Evolutionary conservation across 2,888 invertebrate genomes (phyloP).

Genomic region (Philereme vetulata): DNA sequence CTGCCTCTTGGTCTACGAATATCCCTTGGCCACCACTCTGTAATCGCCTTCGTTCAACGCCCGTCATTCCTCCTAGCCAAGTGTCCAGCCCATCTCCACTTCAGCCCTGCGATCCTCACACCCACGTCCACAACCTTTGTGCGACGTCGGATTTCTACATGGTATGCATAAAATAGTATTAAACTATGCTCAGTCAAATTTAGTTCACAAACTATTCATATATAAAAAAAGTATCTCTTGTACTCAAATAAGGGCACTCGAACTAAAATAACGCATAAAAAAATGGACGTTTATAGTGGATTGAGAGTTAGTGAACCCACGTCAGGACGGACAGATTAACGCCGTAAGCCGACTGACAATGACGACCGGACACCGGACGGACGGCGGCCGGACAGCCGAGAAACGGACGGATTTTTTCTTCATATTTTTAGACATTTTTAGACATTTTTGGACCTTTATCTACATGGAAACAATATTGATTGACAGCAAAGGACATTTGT

Average conservation of each 20-base stretch:
- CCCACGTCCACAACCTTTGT: too few species aligned
- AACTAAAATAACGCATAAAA: slow-evolving; percentile 24
- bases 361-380: slow-evolving; percentile 34
- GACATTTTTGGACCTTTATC: slow-evolving; percentile 21
- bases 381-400: slow-evolving; percentile 10
- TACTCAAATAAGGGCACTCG: slow-evolving; percentile 7
- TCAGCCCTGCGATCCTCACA: too few species aligned
- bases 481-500: slow-evolving; percentile 4
- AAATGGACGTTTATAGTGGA: slow-evolving; percentile 21
- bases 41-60: too few species aligned
- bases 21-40: too few species aligned
- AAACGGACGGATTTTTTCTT: slow-evolving; percentile 17
- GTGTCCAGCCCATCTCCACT: too few species aligned
- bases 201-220: too few species aligned
- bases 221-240: background rate
- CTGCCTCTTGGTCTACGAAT: too few species aligned
- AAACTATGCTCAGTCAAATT: too few species aligned
- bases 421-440: slow-evolving; percentile 31
- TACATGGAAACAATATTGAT: slow-evolving; percentile 27
- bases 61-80: too few species aligned
- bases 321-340: slow-evolving; percentile 62
- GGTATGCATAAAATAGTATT: too few species aligned
- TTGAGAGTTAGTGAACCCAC: slow-evolving; percentile 42
- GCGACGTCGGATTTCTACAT: too few species aligned
- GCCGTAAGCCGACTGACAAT: slow-evolving; percentile 50